These are phyloP conservation scores for Ciconia boyciana DNA, from an alignment of 2,113 vertebrate genomes.

Conservation along the genomic window DNA sequence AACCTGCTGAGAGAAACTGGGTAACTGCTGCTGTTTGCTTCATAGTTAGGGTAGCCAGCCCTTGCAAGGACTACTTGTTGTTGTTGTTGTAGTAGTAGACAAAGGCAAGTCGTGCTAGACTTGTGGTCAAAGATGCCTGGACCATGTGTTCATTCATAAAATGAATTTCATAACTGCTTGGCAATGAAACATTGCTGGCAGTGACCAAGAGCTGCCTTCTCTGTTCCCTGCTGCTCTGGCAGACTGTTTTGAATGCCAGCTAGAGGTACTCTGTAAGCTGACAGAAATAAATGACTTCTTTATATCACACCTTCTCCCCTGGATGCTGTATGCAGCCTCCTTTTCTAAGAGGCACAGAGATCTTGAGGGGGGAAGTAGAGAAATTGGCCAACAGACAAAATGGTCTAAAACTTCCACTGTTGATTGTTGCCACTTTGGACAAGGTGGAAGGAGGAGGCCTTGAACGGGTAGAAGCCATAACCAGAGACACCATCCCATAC, in stretches of 20 bases:
- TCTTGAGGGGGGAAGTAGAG: background rate
- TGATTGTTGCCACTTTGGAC: background rate
- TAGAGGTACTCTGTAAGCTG: background rate
- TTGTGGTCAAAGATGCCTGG: background rate
- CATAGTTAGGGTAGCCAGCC: background rate
- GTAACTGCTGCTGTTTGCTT: background rate
- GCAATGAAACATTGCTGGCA: background rate
- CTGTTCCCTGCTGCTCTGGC: background rate
- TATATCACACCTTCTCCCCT: background rate
- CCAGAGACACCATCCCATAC: background rate
- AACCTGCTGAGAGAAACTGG: background rate
- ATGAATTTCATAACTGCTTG: background rate
- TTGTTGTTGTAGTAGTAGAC: background rate
- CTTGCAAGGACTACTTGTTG: background rate
- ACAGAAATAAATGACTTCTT: background rate
- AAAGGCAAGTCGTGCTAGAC: background rate
- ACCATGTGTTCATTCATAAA: background rate
- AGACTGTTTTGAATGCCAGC: background rate
- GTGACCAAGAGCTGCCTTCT: background rate
- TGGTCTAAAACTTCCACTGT: background rate
- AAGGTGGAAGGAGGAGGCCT: background rate
- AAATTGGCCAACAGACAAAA: background rate
- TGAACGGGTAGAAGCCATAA: background rate
- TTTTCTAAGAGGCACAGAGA: background rate
- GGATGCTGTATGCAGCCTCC: background rate